These are phyloP conservation scores for Phalangium opilio DNA, from an alignment of 2,888 invertebrate genomes.

Conservation along the genomic window DNA sequence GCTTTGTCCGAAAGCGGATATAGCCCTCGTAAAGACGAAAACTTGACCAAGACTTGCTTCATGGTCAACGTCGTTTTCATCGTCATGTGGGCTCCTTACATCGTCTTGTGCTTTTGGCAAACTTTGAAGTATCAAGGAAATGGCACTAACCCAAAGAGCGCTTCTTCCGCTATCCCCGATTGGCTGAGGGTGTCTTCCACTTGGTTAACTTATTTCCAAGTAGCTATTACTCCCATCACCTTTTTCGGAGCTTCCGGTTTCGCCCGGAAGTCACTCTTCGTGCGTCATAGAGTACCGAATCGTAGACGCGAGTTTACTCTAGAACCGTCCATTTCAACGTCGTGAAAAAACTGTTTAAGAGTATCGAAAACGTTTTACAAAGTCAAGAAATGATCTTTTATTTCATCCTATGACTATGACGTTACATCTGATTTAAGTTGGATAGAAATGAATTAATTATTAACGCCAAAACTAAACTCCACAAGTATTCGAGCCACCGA, in stretches of 20 bases:
- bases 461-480: too few species aligned
- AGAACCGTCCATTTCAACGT: too few species aligned
- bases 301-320: too few species aligned
- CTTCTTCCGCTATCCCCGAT: constrained; percentile 1
- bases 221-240: constrained; percentile 12
- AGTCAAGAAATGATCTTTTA: too few species aligned
- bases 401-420: too few species aligned
- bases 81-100: constrained; percentile 13
- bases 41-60: constrained; percentile 13
- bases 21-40: constrained; percentile 12
- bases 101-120: constrained; percentile 5
- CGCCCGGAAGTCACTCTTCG: constrained; percentile 1
- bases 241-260: constrained; percentile 10
- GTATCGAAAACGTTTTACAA: too few species aligned
- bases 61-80: constrained; percentile 9
- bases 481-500: too few species aligned
- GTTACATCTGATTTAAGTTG: too few species aligned
- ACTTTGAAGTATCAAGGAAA: not conserved
- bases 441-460: too few species aligned
- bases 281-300: too few species aligned
- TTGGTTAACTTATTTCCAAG: constrained; percentile 14
- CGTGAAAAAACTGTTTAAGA: too few species aligned
- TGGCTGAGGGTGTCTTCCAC: constrained; percentile 11
- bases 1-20: constrained; percentile 13
- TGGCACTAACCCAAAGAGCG: not conserved